A percentile compares a stretch with the other conserved stretches of the same genome.
phyloP scores from a whole-genome alignment of 1,140 invertebrate species.

The Drosophila triauraria region DNA sequence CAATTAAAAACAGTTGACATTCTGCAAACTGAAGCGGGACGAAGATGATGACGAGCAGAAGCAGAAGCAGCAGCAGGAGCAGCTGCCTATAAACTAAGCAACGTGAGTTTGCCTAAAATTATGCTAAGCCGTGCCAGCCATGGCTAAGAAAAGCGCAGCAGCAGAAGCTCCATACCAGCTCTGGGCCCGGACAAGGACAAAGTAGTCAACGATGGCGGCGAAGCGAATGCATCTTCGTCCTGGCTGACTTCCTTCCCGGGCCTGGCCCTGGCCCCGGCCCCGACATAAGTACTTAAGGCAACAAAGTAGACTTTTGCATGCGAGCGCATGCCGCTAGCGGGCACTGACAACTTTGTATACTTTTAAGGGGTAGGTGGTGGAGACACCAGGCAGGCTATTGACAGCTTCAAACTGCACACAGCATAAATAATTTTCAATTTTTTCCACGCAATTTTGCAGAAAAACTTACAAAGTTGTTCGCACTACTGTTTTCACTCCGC shows the following conservation, averaged over 20 bases:
- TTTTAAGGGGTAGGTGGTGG: conserved; percentile 17
- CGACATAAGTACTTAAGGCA: conserved; percentile 81
- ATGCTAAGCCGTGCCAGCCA: conserved; percentile 70
- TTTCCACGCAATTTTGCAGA: conserved; percentile 77
- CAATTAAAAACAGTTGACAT: conserved; percentile 83
- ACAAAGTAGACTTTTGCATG: conserved; percentile 82
- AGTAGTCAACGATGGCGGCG: conserved; percentile 49
- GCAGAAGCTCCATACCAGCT: conserved; percentile 46
- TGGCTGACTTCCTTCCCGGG: conserved; percentile 27
- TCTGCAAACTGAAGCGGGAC: conserved; percentile 66
- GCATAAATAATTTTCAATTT: conserved; percentile 83
- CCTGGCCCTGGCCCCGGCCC: conserved; percentile 29
- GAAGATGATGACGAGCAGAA: conserved; percentile 28
- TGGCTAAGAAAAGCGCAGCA: conserved; percentile 72
- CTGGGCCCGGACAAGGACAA: conserved; percentile 45
- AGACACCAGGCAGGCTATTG: conserved; percentile 53
- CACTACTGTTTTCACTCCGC: conserved; percentile 34
- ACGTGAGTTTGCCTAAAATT: conserved; percentile 83
- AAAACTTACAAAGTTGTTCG: conserved; percentile 72
- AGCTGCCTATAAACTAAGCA: conserved; percentile 81
- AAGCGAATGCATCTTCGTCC: conserved; percentile 47
- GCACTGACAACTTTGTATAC: conserved; percentile 72
- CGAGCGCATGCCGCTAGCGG: conserved; percentile 74
- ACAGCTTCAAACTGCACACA: conserved; percentile 73
- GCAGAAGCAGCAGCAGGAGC: conserved; percentile 28